phyloP scores from a whole-genome alignment of 37 sponge, comb jelly and placozoan species.

The Spongilla lacustris region DNA sequence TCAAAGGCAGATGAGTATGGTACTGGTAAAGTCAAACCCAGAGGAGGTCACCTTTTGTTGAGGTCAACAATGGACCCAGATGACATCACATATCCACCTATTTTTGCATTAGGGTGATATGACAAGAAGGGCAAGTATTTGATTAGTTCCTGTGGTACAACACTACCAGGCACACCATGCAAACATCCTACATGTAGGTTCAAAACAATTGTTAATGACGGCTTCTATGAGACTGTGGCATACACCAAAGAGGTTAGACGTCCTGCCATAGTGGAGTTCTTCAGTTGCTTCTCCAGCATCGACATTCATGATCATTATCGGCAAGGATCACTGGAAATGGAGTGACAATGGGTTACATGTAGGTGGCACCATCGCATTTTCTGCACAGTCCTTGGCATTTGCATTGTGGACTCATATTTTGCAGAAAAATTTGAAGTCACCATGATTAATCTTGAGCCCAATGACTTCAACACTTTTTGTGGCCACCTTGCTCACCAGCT shows the following conservation, averaged over 20 bases:
- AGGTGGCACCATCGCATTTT: background rate
- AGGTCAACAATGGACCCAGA: background rate
- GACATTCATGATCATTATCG: background rate
- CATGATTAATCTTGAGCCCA: background rate
- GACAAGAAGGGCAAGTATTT: background rate
- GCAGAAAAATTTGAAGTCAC: background rate
- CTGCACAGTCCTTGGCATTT: background rate
- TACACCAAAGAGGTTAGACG: too few relatives aligned
- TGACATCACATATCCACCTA: background rate
- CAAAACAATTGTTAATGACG: too few relatives aligned
- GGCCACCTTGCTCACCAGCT: background rate
- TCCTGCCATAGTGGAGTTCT: too few relatives aligned
- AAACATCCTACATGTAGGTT: too few relatives aligned
- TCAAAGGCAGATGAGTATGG: too few relatives aligned
- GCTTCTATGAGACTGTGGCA: too few relatives aligned
- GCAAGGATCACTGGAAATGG: constrained; percentile 1
- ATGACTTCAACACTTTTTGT: background rate
- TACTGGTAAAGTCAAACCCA: background rate
- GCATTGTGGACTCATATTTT: background rate
- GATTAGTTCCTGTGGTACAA: too few relatives aligned
- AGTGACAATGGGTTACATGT: background rate
- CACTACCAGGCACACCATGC: too few relatives aligned
- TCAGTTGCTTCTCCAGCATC: background rate
- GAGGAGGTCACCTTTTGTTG: background rate
- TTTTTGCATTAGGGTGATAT: background rate